Conservation (phyloP, 2,797 vertebrate species). For the Alosa sapidissima region DNA sequence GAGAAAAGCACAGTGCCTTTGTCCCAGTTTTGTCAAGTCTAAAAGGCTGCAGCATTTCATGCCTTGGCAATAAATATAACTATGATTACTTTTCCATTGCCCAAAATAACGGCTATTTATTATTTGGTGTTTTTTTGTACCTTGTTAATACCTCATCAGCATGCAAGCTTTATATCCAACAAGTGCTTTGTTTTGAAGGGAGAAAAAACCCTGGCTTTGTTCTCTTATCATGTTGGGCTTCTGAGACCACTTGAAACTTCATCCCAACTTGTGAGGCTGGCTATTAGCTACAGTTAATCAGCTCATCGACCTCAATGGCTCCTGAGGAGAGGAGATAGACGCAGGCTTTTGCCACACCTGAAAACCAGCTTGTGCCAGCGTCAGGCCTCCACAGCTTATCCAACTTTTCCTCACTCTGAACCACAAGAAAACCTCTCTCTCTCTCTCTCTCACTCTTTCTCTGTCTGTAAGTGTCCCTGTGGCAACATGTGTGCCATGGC, state of each 20-base stretch:
- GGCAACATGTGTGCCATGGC: neutral
- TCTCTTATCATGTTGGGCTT: neutral
- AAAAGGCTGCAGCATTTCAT: neutral
- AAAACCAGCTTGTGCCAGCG: neutral
- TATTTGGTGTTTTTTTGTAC: too few species aligned
- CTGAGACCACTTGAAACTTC: neutral
- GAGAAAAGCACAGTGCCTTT: neutral
- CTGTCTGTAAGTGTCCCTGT: neutral
- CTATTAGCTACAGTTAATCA: slow-evolving; percentile 15
- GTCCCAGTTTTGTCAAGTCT: neutral
- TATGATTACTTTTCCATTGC: neutral
- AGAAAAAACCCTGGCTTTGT: neutral
- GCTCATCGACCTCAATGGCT: neutral
- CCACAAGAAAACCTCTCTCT: neutral
- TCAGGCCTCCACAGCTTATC: neutral
- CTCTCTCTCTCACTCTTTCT: neutral
- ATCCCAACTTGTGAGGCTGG: neutral
- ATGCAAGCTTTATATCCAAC: neutral
- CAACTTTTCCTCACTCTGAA: neutral
- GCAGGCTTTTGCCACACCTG: neutral
- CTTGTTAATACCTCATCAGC: neutral
- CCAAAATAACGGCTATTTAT: neutral
- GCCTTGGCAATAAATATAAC: neutral
- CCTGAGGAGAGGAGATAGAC: neutral
- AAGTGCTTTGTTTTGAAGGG: neutral